phyloP scores from a whole-genome alignment of 2,888 invertebrate genomes.

The Xestia rhomboidea region DNA sequence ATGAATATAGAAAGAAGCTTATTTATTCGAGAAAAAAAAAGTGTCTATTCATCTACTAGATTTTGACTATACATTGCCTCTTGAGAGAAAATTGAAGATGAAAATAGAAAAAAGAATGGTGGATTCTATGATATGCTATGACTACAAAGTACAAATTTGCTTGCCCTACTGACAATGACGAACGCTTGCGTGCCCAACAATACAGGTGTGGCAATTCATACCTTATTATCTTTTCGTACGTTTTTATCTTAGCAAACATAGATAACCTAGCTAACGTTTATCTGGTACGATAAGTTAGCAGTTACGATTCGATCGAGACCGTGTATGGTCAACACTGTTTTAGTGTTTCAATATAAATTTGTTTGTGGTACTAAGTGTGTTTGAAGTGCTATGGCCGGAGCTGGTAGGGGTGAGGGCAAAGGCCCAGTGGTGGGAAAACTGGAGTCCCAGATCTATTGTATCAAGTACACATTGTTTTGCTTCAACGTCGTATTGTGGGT shows the following conservation, averaged over 20 bases:
- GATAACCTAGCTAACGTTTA: constrained; percentile 86
- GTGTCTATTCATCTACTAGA: constrained; percentile 63
- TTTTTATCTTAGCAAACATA: constrained; percentile 87
- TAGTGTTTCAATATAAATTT: constrained; percentile 64
- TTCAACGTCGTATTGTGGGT: constrained; percentile 95
- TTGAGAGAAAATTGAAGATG: constrained; percentile 57
- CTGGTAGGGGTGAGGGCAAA: constrained; percentile 88
- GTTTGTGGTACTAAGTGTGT: constrained; percentile 69
- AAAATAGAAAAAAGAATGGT: constrained; percentile 43
- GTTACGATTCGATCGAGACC: constrained; percentile 78
- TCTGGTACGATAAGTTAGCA: constrained; percentile 80
- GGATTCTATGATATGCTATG: constrained; percentile 38
- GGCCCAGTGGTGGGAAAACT: constrained; percentile 91
- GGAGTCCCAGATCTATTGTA: constrained; percentile 94
- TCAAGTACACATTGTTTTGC: constrained; percentile 95
- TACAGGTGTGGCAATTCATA: constrained; percentile 87
- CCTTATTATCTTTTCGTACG: constrained; percentile 80
- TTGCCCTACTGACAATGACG: constrained; percentile 57
- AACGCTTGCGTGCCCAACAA: constrained; percentile 61
- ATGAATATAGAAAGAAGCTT: constrained; percentile 71
- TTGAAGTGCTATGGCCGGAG: constrained; percentile 89
- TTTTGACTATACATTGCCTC: constrained; percentile 59
- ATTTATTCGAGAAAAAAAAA: constrained; percentile 67
- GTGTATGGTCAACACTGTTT: constrained; percentile 75
- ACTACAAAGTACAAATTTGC: constrained; percentile 46